phyloP scores from a whole-genome alignment of 2,888 invertebrate species.

The Sisyra terminalis region DNA sequence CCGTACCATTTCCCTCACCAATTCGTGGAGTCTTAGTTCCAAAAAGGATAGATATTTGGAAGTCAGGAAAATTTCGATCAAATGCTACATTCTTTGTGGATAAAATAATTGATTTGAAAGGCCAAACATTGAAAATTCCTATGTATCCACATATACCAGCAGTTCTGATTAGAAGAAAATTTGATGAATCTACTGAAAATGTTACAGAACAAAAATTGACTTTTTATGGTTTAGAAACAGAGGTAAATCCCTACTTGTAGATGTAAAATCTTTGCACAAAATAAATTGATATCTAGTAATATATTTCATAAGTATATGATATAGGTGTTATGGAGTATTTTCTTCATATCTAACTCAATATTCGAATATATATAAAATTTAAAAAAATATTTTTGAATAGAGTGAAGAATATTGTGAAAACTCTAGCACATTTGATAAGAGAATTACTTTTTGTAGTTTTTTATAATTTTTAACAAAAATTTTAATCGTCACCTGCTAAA shows the following conservation, averaged over 20 bases:
- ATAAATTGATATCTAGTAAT: too few species aligned
- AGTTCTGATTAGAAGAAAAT: constrained; percentile 30
- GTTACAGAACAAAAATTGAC: constrained; percentile 13
- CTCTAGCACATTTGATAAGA: too few species aligned
- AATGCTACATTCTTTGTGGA: constrained; percentile 33
- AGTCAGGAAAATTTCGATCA: constrained; percentile 39
- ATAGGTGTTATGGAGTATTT: too few species aligned
- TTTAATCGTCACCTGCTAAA: too few species aligned
- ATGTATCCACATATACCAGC: constrained; percentile 54
- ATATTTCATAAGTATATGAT: too few species aligned
- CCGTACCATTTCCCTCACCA: constrained; percentile 56
- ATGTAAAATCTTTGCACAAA: too few species aligned
- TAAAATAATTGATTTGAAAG: constrained; percentile 40
- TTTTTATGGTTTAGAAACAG: constrained; percentile 49
- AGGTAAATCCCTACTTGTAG: constrained; percentile 34
- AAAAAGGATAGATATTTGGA: constrained; percentile 50
- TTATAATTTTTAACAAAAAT: too few species aligned
- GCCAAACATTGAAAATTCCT: constrained; percentile 41
- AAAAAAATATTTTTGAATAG: too few species aligned
- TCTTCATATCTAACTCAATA: too few species aligned
- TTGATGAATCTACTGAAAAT: constrained; percentile 14
- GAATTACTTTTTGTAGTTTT: too few species aligned
- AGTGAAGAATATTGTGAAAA: too few species aligned
- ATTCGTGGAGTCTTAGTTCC: constrained; percentile 37
- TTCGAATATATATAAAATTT: too few species aligned